These are phyloP conservation scores for Xestia c-nigrum DNA, from an alignment of 2,888 invertebrate species.

Conservation along the genomic window DNA sequence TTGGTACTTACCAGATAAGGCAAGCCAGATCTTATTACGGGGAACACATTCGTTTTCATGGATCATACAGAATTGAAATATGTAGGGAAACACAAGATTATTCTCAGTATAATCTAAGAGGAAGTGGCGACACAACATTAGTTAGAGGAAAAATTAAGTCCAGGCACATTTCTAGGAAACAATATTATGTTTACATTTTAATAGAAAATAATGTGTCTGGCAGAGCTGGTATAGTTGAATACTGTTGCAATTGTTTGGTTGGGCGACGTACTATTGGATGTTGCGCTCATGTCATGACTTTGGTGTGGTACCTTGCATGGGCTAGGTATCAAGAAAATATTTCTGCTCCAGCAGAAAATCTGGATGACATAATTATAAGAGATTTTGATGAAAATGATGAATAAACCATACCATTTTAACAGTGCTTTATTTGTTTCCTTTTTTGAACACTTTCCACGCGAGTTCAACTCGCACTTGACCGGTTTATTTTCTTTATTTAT, in stretches of 20 bases:
- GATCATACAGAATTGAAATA: slow-evolving; percentile 24
- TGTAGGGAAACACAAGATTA: slow-evolving; percentile 23
- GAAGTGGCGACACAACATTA: slow-evolving; percentile 11
- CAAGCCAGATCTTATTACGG: slow-evolving; percentile 17
- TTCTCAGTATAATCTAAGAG: slow-evolving; percentile 20
- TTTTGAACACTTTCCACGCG: too few relatives aligned
- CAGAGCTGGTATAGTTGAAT: too few relatives aligned
- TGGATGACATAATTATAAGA: slow-evolving; percentile 16
- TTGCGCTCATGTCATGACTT: too few relatives aligned
- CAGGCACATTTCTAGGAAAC: slow-evolving; percentile 27
- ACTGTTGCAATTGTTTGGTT: too few relatives aligned
- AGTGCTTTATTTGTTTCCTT: slow-evolving; percentile 6
- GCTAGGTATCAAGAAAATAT: slow-evolving; percentile 2
- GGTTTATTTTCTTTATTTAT: too few relatives aligned
- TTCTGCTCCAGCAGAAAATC: slow-evolving; percentile 18
- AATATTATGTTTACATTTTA: not conserved
- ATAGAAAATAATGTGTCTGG: too few relatives aligned
- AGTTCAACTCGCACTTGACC: too few relatives aligned
- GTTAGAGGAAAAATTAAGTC: slow-evolving; percentile 15
- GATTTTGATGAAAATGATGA: slow-evolving; percentile 20
- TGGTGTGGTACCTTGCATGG: slow-evolving; percentile 21
- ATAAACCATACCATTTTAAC: slow-evolving; percentile 5
- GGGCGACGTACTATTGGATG: too few relatives aligned
- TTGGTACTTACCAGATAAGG: slow-evolving; percentile 23
- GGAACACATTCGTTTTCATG: slow-evolving; percentile 24